Percentiles rank a stretch among this genome's conserved stretches.
phyloP scores from a whole-genome alignment of 2,797 vertebrate species.

The Helostoma temminkii region DNA sequence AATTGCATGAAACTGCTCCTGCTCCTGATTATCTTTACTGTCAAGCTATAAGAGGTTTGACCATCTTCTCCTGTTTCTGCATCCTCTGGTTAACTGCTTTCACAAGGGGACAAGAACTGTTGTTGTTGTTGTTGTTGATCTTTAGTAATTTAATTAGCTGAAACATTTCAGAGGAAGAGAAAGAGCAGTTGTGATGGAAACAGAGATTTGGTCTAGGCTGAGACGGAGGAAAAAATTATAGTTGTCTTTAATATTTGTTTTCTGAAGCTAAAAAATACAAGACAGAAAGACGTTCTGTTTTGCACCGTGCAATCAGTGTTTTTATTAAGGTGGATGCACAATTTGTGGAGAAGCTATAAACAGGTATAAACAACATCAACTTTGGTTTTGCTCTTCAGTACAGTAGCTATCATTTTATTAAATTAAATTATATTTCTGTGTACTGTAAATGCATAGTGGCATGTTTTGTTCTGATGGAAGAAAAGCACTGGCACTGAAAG shows the following conservation, averaged over 20 bases:
- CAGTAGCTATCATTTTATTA: too few species aligned
- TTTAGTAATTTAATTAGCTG: slow-evolving; percentile 8
- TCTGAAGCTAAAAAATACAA: too few species aligned
- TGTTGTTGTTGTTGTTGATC: neutral
- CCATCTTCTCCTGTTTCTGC: neutral
- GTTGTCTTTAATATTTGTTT: neutral
- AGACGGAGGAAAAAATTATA: neutral
- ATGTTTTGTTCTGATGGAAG: too few species aligned
- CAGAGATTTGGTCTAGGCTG: neutral
- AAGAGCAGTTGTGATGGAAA: neutral
- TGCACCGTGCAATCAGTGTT: neutral
- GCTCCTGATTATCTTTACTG: slow-evolving; percentile 2
- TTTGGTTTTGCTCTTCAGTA: neutral
- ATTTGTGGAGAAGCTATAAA: neutral
- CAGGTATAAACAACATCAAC: too few species aligned
- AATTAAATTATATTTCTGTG: too few species aligned
- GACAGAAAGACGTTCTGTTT: too few species aligned
- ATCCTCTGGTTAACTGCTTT: neutral
- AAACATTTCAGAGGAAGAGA: neutral
- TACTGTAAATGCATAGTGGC: too few species aligned
- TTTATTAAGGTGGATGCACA: neutral
- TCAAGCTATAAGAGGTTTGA: slow-evolving; percentile 3
- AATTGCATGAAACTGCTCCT: slow-evolving; percentile 30
- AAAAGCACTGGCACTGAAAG: too few species aligned
- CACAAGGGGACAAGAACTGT: neutral